Percentiles rank a stretch among this genome's conserved stretches.
Evolutionary conservation across 1,140 invertebrate genomes (phyloP).

Genomic region (Bombus affinis): DNA sequence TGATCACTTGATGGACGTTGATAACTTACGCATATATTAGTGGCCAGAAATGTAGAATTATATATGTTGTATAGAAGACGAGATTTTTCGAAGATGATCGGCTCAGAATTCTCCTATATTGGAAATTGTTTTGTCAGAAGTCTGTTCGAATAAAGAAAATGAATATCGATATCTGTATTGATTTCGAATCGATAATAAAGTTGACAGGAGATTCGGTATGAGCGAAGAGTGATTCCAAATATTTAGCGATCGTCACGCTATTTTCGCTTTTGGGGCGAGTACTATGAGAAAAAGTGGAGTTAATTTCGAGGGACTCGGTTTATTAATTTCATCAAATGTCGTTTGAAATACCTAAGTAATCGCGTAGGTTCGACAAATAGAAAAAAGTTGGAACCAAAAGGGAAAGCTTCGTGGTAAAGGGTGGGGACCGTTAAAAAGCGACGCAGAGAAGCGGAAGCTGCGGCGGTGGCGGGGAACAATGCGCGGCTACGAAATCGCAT

Average conservation of each 20-base stretch:
- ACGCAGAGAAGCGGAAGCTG: neutral
- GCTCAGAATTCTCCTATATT: no score
- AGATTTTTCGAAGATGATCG: neutral
- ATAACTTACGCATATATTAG: neutral
- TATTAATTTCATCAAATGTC: no score
- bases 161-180: no score
- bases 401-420: neutral
- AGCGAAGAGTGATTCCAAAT: no score
- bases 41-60: neutral
- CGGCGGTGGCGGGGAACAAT: constrained; percentile 7
- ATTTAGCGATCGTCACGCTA: no score
- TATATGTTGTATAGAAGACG: neutral
- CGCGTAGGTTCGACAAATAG: neutral
- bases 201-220: no score
- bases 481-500: constrained; percentile 44
- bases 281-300: no score
- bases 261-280: no score
- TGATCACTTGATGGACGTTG: neutral
- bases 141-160: no score
- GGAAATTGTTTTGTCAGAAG: no score
- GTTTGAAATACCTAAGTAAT: no score
- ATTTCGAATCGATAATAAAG: neutral
- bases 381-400: neutral
- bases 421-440: neutral
- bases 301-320: no score